Conservation (phyloP, 2,113 vertebrate species). For the Oophaga pumilio region DNA sequence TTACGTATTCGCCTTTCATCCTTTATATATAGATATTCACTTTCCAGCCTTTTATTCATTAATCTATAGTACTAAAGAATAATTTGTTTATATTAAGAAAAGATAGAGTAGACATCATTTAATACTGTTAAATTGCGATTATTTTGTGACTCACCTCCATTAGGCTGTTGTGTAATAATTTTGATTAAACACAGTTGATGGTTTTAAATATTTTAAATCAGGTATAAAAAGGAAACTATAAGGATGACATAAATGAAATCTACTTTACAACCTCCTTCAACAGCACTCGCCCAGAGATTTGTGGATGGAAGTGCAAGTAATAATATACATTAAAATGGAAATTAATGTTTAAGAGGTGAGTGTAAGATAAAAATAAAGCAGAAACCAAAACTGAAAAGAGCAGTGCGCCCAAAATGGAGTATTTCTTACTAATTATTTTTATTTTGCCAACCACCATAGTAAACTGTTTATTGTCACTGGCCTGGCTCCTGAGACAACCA, state of each 20-base stretch:
- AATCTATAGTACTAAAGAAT: constrained; percentile 42
- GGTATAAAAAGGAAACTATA: constrained; percentile 14
- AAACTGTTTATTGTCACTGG: neutral
- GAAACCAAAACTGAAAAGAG: neutral
- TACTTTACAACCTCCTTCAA: constrained; percentile 4
- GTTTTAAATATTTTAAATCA: constrained; percentile 38
- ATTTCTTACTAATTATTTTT: too few species aligned
- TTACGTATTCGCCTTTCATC: neutral
- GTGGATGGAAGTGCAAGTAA: too few species aligned
- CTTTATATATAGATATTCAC: neutral
- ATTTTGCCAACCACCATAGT: too few species aligned
- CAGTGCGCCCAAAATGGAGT: too few species aligned
- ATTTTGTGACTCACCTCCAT: constrained; percentile 51
- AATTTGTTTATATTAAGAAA: constrained; percentile 44
- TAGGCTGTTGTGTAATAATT: constrained; percentile 44
- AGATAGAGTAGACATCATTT: constrained; percentile 29
- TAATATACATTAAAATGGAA: neutral
- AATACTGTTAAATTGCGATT: constrained; percentile 33
- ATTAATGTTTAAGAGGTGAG: neutral
- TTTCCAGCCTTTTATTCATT: constrained; percentile 32
- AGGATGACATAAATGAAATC: neutral
- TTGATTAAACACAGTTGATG: constrained; percentile 46
- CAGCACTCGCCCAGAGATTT: neutral
- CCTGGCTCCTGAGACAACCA: neutral
- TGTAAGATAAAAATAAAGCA: neutral